Conservation (phyloP, 2,113 vertebrate genomes). For the Pandion haliaetus region DNA sequence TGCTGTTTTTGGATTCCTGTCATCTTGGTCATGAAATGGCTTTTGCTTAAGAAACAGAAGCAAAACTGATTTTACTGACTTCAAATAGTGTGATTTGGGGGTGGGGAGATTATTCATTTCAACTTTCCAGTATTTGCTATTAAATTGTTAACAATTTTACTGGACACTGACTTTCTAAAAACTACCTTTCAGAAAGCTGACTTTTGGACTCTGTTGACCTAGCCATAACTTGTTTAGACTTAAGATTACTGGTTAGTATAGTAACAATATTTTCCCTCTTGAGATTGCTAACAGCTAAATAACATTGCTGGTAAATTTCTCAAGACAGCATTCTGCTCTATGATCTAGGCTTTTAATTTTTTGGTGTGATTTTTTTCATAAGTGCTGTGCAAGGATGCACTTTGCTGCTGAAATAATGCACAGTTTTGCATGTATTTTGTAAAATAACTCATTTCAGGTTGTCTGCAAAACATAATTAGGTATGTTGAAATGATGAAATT, state of each 20-base stretch:
- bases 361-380: background rate
- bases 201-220: background rate
- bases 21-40: background rate
- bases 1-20: background rate
- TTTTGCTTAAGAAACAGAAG: background rate
- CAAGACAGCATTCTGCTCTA: background rate
- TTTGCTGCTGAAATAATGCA: background rate
- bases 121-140: background rate
- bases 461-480: background rate
- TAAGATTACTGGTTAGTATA: background rate
- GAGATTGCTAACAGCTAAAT: background rate
- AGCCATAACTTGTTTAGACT: background rate
- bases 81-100: background rate
- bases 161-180: background rate
- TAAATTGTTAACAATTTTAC: background rate
- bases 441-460: background rate
- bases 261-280: background rate
- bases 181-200: background rate
- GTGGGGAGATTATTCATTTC: background rate
- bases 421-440: background rate
- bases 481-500: background rate
- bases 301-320: background rate
- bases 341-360: background rate
- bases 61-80: background rate
- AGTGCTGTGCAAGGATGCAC: background rate